These are phyloP conservation scores for Melanotaenia pygmaea DNA, from an alignment of 2,797 vertebrate genomes.

Conservation along the genomic window DNA sequence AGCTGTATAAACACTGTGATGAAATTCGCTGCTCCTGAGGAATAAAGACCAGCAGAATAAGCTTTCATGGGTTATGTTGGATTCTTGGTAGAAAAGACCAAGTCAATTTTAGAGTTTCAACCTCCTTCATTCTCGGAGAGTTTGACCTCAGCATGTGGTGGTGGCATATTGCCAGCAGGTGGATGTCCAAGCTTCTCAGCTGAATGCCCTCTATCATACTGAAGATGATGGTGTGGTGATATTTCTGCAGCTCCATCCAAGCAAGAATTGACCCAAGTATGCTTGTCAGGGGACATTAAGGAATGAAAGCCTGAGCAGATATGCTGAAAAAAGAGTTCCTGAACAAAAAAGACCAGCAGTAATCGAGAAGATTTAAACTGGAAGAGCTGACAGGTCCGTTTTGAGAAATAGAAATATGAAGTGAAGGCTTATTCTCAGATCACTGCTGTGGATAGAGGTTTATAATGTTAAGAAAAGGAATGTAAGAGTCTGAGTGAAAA, in stretches of 20 bases:
- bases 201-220: slow-evolving; percentile 3
- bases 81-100: slow-evolving; percentile 3
- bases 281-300: not conserved
- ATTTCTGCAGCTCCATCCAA: not conserved
- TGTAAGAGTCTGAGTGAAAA: too few relatives aligned
- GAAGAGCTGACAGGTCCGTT: not conserved
- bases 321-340: not conserved
- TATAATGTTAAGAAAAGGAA: too few relatives aligned
- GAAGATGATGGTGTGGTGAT: not conserved
- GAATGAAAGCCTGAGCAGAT: not conserved
- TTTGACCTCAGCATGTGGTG: not conserved
- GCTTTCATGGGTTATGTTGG: not conserved
- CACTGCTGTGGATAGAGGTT: too few relatives aligned
- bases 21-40: slow-evolving; percentile 3
- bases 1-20: slow-evolving; percentile 14
- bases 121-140: slow-evolving; percentile 1
- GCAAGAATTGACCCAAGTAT: not conserved
- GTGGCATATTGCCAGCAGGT: not conserved
- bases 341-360: not conserved
- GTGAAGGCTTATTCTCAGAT: not conserved
- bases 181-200: not conserved
- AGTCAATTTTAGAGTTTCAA: not conserved
- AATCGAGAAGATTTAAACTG: not conserved
- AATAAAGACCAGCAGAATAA: not conserved
- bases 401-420: not conserved